Evolutionary conservation across 2,797 vertebrate genomes (phyloP), one percentile per base, ranked within the genome.

Genomic region (Gymnodraco acuticeps): DNA sequence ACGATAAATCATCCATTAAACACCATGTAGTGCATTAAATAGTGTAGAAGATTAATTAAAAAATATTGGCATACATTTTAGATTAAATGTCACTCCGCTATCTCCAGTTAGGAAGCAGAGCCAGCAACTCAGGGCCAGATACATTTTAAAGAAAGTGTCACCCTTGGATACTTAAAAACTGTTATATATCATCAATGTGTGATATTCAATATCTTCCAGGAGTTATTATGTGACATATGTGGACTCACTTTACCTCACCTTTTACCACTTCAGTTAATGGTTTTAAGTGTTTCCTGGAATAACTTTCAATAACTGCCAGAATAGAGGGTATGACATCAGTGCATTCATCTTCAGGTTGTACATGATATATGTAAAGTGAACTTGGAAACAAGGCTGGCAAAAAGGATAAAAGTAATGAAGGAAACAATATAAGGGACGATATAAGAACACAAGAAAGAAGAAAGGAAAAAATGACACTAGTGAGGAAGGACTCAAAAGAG

Each of bases 31-130:
- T 17, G 46, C 20, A 66, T 76, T 82, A 70, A 81, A 78, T 72
- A 47, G 62, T 42, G 38, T 54, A 38, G 33, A 53, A 5, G 23
- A 60, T 75, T 80, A 19, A 71, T 81, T 78, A 75, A 23, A 82
- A 81, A 65, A 23, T 47, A 42, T 52, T 72, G 33, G 59, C 53
- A 77, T 68, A 88, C 83, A 56, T 70, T 71, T 55, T 23, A 66
- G 77, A 82, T 75, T 75, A 85, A 85, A 86, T 85, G 82, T 85
- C 64, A 77, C 42, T 84, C 23, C 55, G 78, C 62, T 62, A 56
- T 64, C 50, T 66, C 15, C 33, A 66, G 73, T 75, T 43, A 58
- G 65, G 46, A 63, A 74, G 63, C 53, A 59, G 59, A 78, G 72
- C 63, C 66, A 80, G 67, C 20, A 55, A 64, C 66, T 61, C 56